These are phyloP conservation scores for Poliocrania exsul DNA, from an alignment of 2,797 vertebrate species.

Conservation along the genomic window DNA sequence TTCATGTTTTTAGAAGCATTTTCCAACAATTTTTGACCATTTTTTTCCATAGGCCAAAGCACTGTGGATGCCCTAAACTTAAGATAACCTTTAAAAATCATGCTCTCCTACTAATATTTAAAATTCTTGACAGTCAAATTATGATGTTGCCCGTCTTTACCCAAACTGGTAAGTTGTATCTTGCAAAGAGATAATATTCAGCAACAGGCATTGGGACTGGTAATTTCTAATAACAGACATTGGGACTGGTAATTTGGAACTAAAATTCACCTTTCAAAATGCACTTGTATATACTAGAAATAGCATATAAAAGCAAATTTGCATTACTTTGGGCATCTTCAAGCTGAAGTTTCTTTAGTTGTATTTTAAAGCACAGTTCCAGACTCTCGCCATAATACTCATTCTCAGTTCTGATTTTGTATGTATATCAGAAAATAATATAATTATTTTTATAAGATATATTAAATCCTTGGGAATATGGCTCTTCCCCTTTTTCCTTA, in stretches of 20 bases:
- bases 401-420: not conserved
- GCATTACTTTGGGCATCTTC: not conserved
- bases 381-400: not conserved
- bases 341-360: not conserved
- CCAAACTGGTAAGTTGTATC: accelerated
- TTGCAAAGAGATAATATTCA: not conserved
- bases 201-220: not conserved
- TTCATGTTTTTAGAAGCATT: not conserved
- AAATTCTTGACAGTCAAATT: not conserved
- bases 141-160: not conserved
- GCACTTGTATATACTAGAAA: not conserved
- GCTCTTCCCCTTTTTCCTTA: not conserved
- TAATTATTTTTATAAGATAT: not conserved
- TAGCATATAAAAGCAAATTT: not conserved
- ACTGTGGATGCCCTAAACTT: not conserved
- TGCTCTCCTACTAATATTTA: not conserved
- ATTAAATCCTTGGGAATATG: not conserved
- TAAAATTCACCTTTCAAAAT: not conserved
- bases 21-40: not conserved
- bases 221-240: not conserved
- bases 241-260: not conserved
- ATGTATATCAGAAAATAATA: not conserved
- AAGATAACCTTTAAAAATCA: not conserved
- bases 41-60: not conserved
- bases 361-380: not conserved